A percentile compares a stretch with the other conserved stretches of the same genome.
Evolutionary conservation across 2,888 invertebrate species (phyloP).

Genomic region (Seladonia tumulorum): DNA sequence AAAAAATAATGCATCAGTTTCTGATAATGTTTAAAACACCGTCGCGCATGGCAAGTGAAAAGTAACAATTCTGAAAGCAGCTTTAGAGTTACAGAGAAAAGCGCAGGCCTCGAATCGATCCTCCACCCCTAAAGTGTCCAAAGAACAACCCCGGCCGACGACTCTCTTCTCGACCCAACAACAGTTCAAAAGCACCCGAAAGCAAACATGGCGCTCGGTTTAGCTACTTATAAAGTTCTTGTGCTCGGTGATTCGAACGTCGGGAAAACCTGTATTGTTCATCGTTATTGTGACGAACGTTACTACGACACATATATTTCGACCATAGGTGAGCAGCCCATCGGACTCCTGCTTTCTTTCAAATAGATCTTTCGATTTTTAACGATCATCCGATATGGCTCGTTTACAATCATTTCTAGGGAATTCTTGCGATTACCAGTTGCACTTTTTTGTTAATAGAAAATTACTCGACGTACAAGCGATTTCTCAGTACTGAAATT

Average conservation of each 20-base stretch:
- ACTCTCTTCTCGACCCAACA: conserved; percentile 77
- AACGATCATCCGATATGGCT: conserved; percentile 24
- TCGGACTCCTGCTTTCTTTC: conserved; percentile 15
- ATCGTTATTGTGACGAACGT: conserved; percentile 94
- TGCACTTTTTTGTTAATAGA: background rate
- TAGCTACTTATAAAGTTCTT: conserved; percentile 94
- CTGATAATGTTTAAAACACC: background rate
- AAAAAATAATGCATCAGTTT: background rate
- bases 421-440: background rate
- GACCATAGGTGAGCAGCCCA: conserved; percentile 91
- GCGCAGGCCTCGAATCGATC: conserved; percentile 81
- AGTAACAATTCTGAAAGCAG: conserved; percentile 58
- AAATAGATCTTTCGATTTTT: conserved; percentile 7
- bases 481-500: background rate
- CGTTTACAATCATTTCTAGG: conserved; percentile 12
- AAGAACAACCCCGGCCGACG: conserved; percentile 76
- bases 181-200: conserved; percentile 76
- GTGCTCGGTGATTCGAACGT: conserved; percentile 96
- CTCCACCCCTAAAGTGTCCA: conserved; percentile 63
- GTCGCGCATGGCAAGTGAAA: conserved; percentile 57
- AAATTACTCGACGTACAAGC: background rate
- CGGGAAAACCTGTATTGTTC: conserved; percentile 95
- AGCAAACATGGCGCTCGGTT: conserved; percentile 91
- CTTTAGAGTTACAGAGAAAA: conserved; percentile 63
- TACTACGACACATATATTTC: conserved; percentile 96